Evolutionary conservation across 2,113 vertebrate species (phyloP).

Genomic region (Stercorarius parasiticus): DNA sequence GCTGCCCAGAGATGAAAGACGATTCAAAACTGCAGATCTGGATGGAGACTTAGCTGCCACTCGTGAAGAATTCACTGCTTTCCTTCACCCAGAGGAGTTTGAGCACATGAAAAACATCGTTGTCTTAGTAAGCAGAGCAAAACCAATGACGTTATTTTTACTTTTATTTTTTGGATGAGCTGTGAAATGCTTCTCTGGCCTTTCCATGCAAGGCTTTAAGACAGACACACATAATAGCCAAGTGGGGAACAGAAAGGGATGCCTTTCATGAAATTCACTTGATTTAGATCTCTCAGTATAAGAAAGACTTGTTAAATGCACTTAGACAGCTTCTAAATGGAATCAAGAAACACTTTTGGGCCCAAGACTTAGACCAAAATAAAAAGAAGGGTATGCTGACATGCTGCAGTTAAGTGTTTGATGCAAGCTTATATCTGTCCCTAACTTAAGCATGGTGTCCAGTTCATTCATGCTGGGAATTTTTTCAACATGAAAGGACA

Average conservation of each 20-base stretch:
- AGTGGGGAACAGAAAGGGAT: not conserved
- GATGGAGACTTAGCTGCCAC: conserved; percentile 84
- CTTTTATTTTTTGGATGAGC: not conserved
- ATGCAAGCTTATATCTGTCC: not conserved
- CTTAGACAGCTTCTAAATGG: not conserved
- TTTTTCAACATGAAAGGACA: not conserved
- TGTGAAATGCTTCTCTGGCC: not conserved
- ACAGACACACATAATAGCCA: not conserved
- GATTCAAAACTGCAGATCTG: conserved; percentile 88
- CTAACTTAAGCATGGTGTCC: not conserved
- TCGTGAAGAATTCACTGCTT: conserved; percentile 93
- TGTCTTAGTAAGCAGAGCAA: conserved; percentile 83
- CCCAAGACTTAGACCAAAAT: not conserved
- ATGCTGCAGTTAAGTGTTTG: not conserved
- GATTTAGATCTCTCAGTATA: not conserved
- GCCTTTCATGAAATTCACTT: not conserved
- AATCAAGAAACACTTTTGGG: not conserved
- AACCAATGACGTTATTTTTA: not conserved
- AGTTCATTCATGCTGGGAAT: not conserved
- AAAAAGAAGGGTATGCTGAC: not conserved
- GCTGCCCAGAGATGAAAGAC: conserved; percentile 93
- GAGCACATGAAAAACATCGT: conserved; percentile 97
- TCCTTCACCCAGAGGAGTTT: conserved; percentile 97
- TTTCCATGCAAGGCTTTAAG: not conserved
- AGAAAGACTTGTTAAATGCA: not conserved